Conservation (phyloP, 2,797 vertebrate species). For the Diglossa cyanea region DNA sequence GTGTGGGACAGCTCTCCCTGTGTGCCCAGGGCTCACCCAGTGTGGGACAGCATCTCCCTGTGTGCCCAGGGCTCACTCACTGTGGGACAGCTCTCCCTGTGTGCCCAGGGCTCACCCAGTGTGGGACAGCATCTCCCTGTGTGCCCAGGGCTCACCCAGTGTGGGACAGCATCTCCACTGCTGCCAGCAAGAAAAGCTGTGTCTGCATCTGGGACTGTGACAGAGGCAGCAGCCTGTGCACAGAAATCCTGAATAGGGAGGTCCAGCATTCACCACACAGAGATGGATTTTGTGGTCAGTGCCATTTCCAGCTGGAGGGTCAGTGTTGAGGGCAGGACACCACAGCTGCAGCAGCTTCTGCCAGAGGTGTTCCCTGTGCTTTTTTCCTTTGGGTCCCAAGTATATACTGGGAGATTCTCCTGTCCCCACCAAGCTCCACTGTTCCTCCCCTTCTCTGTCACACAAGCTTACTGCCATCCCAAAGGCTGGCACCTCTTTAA, state of each 20-base stretch:
- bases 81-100: too few relatives aligned
- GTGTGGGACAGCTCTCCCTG: too few relatives aligned
- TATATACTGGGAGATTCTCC: background rate
- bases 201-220: rapidly evolving
- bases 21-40: too few relatives aligned
- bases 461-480: background rate
- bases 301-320: background rate
- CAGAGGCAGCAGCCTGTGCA: background rate
- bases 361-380: background rate
- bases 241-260: background rate
- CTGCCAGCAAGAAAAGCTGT: background rate
- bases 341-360: background rate
- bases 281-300: background rate
- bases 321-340: background rate
- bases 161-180: rapidly evolving
- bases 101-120: too few relatives aligned
- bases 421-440: too few relatives aligned
- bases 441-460: background rate
- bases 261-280: rapidly evolving
- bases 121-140: too few relatives aligned
- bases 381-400: background rate
- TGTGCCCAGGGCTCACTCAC: too few relatives aligned
- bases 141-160: rapidly evolving
- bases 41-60: too few relatives aligned
- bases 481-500: background rate